phyloP scores from a whole-genome alignment of 2,888 invertebrate genomes.

The Hesperia comma region DNA sequence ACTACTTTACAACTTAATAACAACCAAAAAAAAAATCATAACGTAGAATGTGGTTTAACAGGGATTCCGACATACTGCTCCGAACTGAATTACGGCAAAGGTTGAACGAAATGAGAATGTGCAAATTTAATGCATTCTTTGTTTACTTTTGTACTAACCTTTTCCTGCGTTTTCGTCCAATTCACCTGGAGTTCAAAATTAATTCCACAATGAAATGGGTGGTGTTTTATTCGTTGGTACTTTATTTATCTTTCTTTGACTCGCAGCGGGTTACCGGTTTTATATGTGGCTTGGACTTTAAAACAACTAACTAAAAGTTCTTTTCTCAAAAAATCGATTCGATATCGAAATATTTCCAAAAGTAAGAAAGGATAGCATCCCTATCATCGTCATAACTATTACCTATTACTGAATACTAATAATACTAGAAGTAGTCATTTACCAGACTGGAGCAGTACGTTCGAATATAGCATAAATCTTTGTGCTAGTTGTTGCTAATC shows the following conservation, averaged over 20 bases:
- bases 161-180: neutral
- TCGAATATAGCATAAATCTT: too few species aligned
- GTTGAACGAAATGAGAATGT: slow-evolving; percentile 4
- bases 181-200: slow-evolving; percentile 1
- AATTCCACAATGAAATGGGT: neutral
- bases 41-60: slow-evolving; percentile 7
- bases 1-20: neutral
- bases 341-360: too few species aligned
- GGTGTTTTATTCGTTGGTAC: neutral
- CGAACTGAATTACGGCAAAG: slow-evolving; percentile 6
- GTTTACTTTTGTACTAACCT: slow-evolving; percentile 7
- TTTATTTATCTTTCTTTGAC: neutral
- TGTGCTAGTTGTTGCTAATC: neutral
- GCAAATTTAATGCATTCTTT: slow-evolving; percentile 16
- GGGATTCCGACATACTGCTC: slow-evolving; percentile 12
- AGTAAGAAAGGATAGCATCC: too few species aligned
- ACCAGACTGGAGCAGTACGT: too few species aligned
- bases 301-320: too few species aligned
- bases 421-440: too few species aligned
- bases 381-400: too few species aligned
- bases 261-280: neutral
- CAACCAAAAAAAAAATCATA: neutral
- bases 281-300: too few species aligned
- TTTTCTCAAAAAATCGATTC: too few species aligned
- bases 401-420: too few species aligned